Base-by-base conservation (phyloP, 1,140 invertebrate species). In the Panagrolaimus sp. region DNA sequence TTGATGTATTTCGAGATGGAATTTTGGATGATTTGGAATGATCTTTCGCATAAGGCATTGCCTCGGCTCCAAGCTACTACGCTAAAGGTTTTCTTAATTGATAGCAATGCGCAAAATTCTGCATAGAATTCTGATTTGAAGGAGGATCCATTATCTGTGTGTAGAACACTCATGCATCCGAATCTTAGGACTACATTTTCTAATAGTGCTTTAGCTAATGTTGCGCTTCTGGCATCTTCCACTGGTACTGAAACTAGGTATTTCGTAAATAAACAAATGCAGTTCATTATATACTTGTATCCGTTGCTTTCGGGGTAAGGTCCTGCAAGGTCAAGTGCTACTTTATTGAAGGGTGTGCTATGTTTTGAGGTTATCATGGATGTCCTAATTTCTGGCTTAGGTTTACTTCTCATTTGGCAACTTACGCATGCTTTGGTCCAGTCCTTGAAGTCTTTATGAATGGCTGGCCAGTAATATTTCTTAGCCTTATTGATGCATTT, bases 401-500 rank as follows among this genome's bases (percentile, higher is more conserved):
- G 68, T 0, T 47, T 31, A 9, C 57, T 43, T 14, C 69, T 31
- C 16, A 71, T 43, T 16, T 72, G 71, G 62, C 71, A 72, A 5
- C 43, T 63, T 0, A 66, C 43, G 8, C 69, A 72, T 53, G 65
- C 9, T 23, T 66, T 47, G 0, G 7, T 9, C 62, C 69, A 71
- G 13, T 5, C 16, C 0, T 51, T 4, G 0, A 72, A 38, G 69
- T 71, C 62, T 1, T 27, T n/a, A 0, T 31, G 25, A 70, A 72
- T 70, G 14, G n/a, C 25, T 53, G 68, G 63, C 71, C 71, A 72
- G 23, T 45, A 71, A 27, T 72, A 72, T 43, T 53, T 65, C 5
- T 42, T 38, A 11, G 23, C 27, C 43, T 71, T 72, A 3, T 53
- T 63, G 0, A 71, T 27, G 11, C 62, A 66, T 65, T 72, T 72